phyloP scores from a whole-genome alignment of 64 coral and sea anemone genomes.

The Dendronephthya gigantea region DNA sequence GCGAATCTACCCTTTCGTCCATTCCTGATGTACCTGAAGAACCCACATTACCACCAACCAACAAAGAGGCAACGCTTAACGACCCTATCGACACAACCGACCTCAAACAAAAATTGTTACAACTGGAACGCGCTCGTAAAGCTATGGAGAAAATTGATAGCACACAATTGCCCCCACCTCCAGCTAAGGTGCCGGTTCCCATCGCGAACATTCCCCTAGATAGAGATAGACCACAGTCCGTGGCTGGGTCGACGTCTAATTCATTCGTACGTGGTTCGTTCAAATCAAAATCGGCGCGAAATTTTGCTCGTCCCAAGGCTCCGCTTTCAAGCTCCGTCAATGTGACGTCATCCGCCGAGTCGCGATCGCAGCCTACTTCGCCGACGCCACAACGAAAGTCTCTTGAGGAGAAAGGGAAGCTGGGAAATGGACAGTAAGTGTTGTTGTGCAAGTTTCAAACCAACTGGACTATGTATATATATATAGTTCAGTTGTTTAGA shows the following conservation, averaged over 20 bases:
- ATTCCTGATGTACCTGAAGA: background rate
- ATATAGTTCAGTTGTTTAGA: background rate
- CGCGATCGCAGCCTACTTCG: slow-evolving; percentile 78
- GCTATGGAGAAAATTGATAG: slow-evolving; percentile 17
- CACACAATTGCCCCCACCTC: slow-evolving; percentile 39
- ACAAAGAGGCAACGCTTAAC: background rate
- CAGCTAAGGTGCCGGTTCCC: background rate
- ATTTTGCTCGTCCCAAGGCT: slow-evolving; percentile 39
- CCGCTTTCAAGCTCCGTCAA: slow-evolving; percentile 44
- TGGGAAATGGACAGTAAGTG: slow-evolving; percentile 33
- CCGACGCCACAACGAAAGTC: slow-evolving; percentile 59
- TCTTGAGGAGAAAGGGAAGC: slow-evolving; percentile 35
- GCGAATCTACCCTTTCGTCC: background rate
- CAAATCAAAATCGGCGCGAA: slow-evolving; percentile 83
- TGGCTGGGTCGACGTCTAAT: slow-evolving; percentile 25
- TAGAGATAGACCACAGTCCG: slow-evolving; percentile 21
- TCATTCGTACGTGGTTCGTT: slow-evolving; percentile 68
- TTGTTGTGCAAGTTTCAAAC: too few species aligned
- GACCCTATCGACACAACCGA: slow-evolving; percentile 28
- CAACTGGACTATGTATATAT: background rate
- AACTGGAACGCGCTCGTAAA: slow-evolving; percentile 83
- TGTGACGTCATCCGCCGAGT: slow-evolving; percentile 3
- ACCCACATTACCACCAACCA: background rate
- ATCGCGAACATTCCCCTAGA: background rate
- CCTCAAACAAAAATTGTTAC: slow-evolving; percentile 89